Base-by-base conservation (phyloP, 2,113 vertebrate genomes). In the Eulemur rufifrons region DNA sequence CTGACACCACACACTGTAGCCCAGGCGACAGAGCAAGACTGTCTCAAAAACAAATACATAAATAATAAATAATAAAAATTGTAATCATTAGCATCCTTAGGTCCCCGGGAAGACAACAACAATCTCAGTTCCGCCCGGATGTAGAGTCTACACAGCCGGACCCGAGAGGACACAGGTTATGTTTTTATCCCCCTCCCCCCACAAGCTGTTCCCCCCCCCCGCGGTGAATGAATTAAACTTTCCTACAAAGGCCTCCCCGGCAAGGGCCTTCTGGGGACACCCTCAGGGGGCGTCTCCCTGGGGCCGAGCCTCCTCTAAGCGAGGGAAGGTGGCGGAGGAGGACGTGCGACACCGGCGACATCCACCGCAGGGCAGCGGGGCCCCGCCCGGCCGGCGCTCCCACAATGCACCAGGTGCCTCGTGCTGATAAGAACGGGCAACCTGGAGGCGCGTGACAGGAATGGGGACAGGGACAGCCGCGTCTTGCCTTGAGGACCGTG, bases 361-460 rank as follows among this genome's bases (percentile, higher is more conserved):
- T 92, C 97, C 98, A 97, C 98, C 98, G 97, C 98, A 98, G 99
- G 99, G 99, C 98, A 98, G 97, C 98, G 97, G 98, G 98, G 98
- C 98, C 98, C 98, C 98, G 97, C 98, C 98, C 98, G 98, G 98
- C 98, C 94, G 95, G 97, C 98, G 98, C 98, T 98, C 98, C 99
- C 98, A 99, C 98, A 99, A 98, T 99, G 95, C 97, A 95, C 88
- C 96, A 92, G 95, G 89, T 96, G 99, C 97, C 96, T 97, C 80
- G 98, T 97, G 98, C 99, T 99, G 99, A 99, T 99, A 99, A 99
- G 99, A 98, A 98, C 97, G 94, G 98, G 98, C 98, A 98, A 98
- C 98, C 99, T 98, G 98, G 98, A 97, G 96, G 98, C 97, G 98
- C 98, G 98, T 99, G 99, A 99, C 97, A 85, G 89, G 99, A 99